A percentile compares a stretch with the other conserved stretches of the same genome.
Conservation (phyloP, 2,888 invertebrate species). For the Siphonodentalium dalli region DNA sequence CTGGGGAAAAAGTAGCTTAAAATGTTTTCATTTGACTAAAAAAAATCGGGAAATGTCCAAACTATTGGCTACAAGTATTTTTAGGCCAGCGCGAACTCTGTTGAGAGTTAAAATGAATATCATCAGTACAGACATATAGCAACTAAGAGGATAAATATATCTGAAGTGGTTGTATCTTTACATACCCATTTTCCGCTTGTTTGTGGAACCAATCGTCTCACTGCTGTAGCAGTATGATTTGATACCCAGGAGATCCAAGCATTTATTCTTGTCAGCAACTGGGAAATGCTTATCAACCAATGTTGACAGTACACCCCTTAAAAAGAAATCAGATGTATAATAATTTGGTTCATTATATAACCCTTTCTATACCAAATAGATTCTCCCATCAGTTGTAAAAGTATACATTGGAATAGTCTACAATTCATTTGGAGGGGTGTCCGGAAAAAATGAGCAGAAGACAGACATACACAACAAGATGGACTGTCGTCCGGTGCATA, state of each 20-base stretch:
- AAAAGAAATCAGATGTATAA: conserved; percentile 7
- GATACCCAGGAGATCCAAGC: conserved; percentile 76
- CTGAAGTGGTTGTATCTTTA: not conserved
- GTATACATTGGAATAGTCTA: no score
- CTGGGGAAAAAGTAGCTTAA: no score
- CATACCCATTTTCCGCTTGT: conserved; percentile 45
- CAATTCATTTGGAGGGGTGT: no score
- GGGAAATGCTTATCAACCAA: conserved; percentile 99
- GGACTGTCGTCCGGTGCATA: no score
- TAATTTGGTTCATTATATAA: not conserved
- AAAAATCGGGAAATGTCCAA: no score
- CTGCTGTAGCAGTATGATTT: conserved; percentile 32
- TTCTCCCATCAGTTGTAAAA: no score
- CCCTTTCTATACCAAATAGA: no score
- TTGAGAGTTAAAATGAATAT: not conserved
- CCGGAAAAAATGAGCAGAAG: not conserved
- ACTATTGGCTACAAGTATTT: no score
- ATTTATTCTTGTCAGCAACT: conserved; percentile 85
- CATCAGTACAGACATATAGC: not conserved
- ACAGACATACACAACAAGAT: not conserved
- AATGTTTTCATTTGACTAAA: no score
- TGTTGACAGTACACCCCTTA: conserved; percentile 92
- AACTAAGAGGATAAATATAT: not conserved
- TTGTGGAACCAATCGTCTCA: no score
- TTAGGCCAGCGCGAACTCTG: no score